These are phyloP conservation scores for Bos taurus DNA, from an alignment of 2,113 vertebrate genomes.

Conservation along the genomic window ARS-UCD2.0 NC_037328.1:8305501-8306000, in stretches of 20 bases:
- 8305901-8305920: neutral
- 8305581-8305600: neutral
- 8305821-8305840: neutral
- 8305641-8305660: neutral
- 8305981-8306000: neutral
- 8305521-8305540: neutral
- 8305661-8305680: neutral
- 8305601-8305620: neutral
- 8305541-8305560: neutral
- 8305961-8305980: neutral
- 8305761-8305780: neutral
- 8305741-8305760: neutral
- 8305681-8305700: neutral
- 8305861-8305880: neutral
- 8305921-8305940: neutral
- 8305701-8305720: neutral
- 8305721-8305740: neutral
- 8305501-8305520: neutral
- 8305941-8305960: neutral
- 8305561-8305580: neutral
- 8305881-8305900: neutral
- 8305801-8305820: neutral
- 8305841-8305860: neutral
- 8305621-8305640: neutral
- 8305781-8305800: neutral